These are phyloP conservation scores for Campylomormyrus tamandua DNA, from an alignment of 2,113 vertebrate genomes.

Conservation along the genomic window DNA sequence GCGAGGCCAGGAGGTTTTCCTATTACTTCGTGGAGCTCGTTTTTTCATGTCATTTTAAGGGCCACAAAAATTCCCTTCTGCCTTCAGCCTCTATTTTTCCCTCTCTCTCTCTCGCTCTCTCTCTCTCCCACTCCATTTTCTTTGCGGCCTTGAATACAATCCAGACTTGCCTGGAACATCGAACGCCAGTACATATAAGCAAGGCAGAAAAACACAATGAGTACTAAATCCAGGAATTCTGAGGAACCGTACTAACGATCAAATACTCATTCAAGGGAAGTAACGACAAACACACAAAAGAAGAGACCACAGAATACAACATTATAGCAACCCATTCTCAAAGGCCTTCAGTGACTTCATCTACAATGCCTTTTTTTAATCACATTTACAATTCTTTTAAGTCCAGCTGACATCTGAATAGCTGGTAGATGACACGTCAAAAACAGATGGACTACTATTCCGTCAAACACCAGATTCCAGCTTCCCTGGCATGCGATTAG, in stretches of 20 bases:
- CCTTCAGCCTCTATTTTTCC: not conserved
- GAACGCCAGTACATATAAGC: not conserved
- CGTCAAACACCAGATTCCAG: not conserved
- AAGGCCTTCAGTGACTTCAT: not conserved
- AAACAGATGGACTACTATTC: not conserved
- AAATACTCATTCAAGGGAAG: not conserved
- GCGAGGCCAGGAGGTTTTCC: not conserved
- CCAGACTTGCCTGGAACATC: not conserved
- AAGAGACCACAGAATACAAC: not conserved
- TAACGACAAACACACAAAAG: not conserved
- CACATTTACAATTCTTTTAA: not conserved
- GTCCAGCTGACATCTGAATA: not conserved
- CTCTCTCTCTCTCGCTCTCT: not conserved
- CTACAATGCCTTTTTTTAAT: not conserved
- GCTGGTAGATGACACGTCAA: no score
- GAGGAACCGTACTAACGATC: not conserved
- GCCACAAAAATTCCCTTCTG: not conserved
- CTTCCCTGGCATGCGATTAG: not conserved
- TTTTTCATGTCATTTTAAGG: not conserved
- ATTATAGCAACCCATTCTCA: not conserved
- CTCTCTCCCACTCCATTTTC: not conserved
- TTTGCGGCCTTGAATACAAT: slow-evolving; percentile 7
- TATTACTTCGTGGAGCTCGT: not conserved
- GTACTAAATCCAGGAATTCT: not conserved
- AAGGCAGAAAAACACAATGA: not conserved